Evolutionary conservation across 2,797 vertebrate genomes (phyloP).

Genomic region (Acanthopagrus latus): DNA sequence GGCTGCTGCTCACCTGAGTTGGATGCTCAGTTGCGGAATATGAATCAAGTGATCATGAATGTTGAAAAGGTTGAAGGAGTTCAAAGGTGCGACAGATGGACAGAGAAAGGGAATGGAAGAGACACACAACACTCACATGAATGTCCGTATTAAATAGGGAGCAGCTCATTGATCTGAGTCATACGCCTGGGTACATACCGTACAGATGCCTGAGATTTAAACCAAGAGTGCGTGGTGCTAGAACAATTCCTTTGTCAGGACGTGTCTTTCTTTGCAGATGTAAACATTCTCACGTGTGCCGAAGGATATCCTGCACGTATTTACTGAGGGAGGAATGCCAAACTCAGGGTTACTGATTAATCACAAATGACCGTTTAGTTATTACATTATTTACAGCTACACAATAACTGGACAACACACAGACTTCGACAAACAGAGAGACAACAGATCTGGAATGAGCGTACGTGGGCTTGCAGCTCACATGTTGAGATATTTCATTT

Average conservation of each 20-base stretch:
- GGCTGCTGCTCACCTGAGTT: not conserved
- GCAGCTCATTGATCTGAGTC: not conserved
- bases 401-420: not conserved
- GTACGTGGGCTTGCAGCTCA: not conserved
- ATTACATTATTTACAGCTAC: too few relatives aligned
- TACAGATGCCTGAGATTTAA: not conserved
- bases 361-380: conserved; percentile 23
- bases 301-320: conserved; percentile 52
- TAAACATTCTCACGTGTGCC: conserved; percentile 39
- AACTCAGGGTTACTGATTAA: conserved; percentile 61
- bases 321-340: conserved; percentile 46
- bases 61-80: not conserved
- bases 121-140: not conserved
- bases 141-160: not conserved
- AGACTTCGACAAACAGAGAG: not conserved
- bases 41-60: not conserved
- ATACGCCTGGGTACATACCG: not conserved
- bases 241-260: not conserved
- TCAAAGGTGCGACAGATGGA: not conserved
- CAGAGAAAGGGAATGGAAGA: not conserved
- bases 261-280: not conserved
- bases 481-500: not conserved
- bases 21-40: not conserved
- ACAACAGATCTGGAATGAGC: not conserved
- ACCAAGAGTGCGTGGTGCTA: not conserved